phyloP scores from a whole-genome alignment of 2,888 invertebrate species.

The Elgonia sp. region DNA sequence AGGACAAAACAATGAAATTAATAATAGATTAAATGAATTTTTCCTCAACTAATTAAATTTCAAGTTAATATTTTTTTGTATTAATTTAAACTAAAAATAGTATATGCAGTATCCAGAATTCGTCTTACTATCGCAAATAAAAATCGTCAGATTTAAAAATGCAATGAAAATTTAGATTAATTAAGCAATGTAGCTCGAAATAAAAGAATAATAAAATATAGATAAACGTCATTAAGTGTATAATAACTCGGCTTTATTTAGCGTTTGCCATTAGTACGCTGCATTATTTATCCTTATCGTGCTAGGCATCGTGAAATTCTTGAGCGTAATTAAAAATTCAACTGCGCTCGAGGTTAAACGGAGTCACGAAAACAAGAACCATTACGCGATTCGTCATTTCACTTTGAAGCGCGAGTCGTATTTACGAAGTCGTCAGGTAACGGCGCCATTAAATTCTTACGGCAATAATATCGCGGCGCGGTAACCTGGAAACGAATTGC shows the following conservation, averaged over 20 bases:
- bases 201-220: conserved; percentile 19
- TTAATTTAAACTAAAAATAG: too few relatives aligned
- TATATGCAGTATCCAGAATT: too few relatives aligned
- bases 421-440: conserved; percentile 67
- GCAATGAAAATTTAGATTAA: conserved; percentile 31
- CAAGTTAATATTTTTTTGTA: too few relatives aligned
- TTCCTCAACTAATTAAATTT: too few relatives aligned
- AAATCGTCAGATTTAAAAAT: background rate
- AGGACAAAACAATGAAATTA: conserved; percentile 16
- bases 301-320: conserved; percentile 70
- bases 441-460: conserved; percentile 69
- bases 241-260: conserved; percentile 56
- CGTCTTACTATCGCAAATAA: background rate
- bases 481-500: conserved; percentile 76
- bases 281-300: conserved; percentile 73
- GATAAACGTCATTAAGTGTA: conserved; percentile 30
- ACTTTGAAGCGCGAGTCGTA: conserved; percentile 70
- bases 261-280: conserved; percentile 49
- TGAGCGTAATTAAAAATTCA: conserved; percentile 71
- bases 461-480: conserved; percentile 68
- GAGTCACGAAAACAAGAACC: conserved; percentile 74
- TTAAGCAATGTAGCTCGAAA: conserved; percentile 25
- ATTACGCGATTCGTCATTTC: conserved; percentile 77
- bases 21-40: background rate
- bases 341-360: conserved; percentile 66